Percentiles rank a stretch among this genome's conserved stretches.
Conservation (phyloP, 2,888 invertebrate genomes). For the Trachelus troglodyta region DNA sequence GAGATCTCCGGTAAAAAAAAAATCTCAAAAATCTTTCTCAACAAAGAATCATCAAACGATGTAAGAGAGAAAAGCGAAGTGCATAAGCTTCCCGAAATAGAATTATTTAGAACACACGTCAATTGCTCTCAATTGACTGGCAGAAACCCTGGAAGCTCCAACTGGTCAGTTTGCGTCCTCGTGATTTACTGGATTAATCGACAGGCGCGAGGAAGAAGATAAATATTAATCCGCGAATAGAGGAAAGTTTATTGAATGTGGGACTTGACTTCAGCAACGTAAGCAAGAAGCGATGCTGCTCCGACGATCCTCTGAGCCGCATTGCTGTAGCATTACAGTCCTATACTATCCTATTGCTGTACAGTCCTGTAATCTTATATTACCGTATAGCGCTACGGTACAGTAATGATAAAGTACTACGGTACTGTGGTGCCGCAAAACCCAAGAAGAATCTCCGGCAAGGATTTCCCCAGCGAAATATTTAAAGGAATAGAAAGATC, state of each 20-base stretch:
- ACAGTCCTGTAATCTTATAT: too few species aligned
- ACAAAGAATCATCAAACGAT: not conserved
- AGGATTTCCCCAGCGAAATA: not conserved
- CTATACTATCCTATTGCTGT: too few species aligned
- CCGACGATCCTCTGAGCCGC: too few species aligned
- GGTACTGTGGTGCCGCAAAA: too few species aligned
- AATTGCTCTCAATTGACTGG: constrained; percentile 58
- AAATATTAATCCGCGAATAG: not conserved
- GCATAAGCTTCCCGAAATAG: not conserved
- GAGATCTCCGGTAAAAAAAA: not conserved
- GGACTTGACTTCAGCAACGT: not conserved
- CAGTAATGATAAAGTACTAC: not conserved
- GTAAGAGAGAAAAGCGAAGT: not conserved
- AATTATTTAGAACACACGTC: constrained; percentile 50
- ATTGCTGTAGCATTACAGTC: not conserved
- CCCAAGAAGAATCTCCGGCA: not conserved
- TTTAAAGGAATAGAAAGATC: not conserved
- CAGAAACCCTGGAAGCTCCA: not conserved
- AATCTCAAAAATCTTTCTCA: not conserved
- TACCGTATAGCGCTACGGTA: not conserved
- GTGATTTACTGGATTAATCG: not conserved
- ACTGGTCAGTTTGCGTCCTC: not conserved
- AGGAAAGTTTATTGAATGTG: not conserved
- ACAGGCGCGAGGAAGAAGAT: not conserved
- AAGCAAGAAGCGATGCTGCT: not conserved